Evolutionary conservation across 1,140 invertebrate species (phyloP), one percentile per base, ranked within the genome.

Genomic region (Dendroctonus ponderosae): DNA sequence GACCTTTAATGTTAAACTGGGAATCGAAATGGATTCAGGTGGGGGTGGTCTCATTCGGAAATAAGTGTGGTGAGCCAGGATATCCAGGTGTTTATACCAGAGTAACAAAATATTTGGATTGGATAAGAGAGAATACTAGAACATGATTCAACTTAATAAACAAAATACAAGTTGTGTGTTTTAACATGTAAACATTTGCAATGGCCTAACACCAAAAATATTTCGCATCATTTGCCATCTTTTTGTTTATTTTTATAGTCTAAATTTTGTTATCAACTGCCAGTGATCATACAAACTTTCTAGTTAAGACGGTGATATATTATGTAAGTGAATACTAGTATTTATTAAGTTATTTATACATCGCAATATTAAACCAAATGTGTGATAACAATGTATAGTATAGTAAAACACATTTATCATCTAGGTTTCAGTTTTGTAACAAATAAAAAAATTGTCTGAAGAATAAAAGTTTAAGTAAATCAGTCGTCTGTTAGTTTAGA

Each of bases 1-100:
- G 93, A 0, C 93, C 93, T 0, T 77, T 96, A 15, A 93, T 94
- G 90, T 83, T 94, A 67, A 85, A 85, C 67, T 81, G 85, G 50
- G 85, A 89, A 26, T 86, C 86, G 0, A 82, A 85, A 52, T 95
- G 92, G 91, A 88, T 87, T 12, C 91, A 96, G 74, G 87, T 95
- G 50, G 93, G 94, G 12, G 88, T 96, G 0, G 93, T 96, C 0
- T 94, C 91, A 0, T 96, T 94, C 77, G 93, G 93, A 5, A 94
- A 94, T 79, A 92, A 93, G 76, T 96, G 92, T 72, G 91, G 91
- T 0, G 91, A 93, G 74, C 90, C 91, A 0, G 91, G 90, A 2
- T 92, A 92, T 77, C 91, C 91, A 0, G 91, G 91, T 3, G 91
- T 93, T 11, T 91, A 91, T 70, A 91, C 85, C 1, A 80, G 86